Evolutionary conservation across 1,140 invertebrate genomes (phyloP).

Genomic region (Elysia chlorotica): DNA sequence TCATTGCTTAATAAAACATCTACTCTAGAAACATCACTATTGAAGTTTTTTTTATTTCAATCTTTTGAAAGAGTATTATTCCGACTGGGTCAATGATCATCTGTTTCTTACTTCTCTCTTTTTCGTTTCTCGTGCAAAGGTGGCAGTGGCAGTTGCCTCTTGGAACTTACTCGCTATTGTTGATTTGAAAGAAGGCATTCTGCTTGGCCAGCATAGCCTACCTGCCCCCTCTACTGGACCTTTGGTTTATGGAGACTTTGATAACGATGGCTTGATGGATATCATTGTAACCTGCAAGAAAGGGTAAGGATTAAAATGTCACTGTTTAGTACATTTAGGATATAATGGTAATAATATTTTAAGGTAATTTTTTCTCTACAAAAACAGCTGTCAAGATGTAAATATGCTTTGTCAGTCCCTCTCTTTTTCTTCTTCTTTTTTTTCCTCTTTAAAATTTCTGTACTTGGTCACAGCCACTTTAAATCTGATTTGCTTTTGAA

Average conservation of each 20-base stretch:
- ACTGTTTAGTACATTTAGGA: background rate
- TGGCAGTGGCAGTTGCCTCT: constrained; percentile 33
- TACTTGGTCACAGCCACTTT: background rate
- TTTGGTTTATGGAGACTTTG: constrained; percentile 50
- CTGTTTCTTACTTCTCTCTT: no score
- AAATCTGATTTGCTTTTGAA: background rate
- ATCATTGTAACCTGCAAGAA: constrained; percentile 44
- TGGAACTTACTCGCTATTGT: constrained; percentile 36
- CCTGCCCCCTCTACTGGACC: constrained; percentile 39
- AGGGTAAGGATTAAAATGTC: constrained; percentile 29
- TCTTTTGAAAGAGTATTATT: no score
- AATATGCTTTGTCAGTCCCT: background rate
- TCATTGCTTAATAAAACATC: no score
- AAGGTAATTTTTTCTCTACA: background rate
- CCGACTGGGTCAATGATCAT: no score
- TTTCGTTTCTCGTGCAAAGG: constrained; percentile 25
- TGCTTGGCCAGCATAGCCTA: constrained; percentile 41
- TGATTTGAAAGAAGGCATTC: constrained; percentile 38
- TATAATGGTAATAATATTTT: background rate
- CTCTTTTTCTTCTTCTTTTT: no score
- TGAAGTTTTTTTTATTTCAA: no score
- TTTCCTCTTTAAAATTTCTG: no score
- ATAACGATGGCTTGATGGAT: constrained; percentile 49
- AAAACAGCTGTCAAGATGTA: no score
- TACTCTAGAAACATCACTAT: no score